Conservation (phyloP, 2,797 vertebrate species). For the Glyptemys insculpta region DNA sequence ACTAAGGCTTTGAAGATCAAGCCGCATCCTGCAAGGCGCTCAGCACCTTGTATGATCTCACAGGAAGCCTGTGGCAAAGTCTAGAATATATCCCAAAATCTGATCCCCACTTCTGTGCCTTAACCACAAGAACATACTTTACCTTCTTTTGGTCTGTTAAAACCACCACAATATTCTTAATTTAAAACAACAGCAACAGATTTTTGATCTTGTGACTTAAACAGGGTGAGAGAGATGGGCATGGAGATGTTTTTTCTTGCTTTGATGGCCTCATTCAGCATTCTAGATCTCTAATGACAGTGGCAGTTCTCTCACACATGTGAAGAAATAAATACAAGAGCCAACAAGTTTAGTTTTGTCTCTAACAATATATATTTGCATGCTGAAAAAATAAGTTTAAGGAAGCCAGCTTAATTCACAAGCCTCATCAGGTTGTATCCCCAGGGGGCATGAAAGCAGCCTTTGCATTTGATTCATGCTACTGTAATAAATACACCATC, state of each 20-base stretch:
- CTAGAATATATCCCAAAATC: not conserved
- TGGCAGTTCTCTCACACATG: not conserved
- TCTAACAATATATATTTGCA: not conserved
- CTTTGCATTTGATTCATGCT: not conserved
- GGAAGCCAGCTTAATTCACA: not conserved
- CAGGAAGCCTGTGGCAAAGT: not conserved
- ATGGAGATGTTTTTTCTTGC: not conserved
- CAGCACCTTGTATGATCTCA: not conserved
- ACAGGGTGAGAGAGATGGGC: not conserved
- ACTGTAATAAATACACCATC: not conserved
- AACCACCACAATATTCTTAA: not conserved
- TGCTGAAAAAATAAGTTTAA: not conserved
- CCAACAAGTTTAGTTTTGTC: not conserved
- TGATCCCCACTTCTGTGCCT: not conserved
- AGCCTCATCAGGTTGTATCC: not conserved
- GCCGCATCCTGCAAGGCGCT: not conserved
- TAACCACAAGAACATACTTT: not conserved
- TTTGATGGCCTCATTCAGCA: not conserved
- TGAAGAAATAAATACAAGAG: not conserved
- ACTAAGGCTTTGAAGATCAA: not conserved
- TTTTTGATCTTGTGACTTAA: not conserved
- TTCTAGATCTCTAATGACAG: not conserved
- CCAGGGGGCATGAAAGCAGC: not conserved
- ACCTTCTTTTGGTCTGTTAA: not conserved
- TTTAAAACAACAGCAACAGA: not conserved